A percentile compares a stretch with the other conserved stretches of the same genome.
phyloP scores from a whole-genome alignment of 2,797 vertebrate species.

The Rhabdophis nuchalis region DNA sequence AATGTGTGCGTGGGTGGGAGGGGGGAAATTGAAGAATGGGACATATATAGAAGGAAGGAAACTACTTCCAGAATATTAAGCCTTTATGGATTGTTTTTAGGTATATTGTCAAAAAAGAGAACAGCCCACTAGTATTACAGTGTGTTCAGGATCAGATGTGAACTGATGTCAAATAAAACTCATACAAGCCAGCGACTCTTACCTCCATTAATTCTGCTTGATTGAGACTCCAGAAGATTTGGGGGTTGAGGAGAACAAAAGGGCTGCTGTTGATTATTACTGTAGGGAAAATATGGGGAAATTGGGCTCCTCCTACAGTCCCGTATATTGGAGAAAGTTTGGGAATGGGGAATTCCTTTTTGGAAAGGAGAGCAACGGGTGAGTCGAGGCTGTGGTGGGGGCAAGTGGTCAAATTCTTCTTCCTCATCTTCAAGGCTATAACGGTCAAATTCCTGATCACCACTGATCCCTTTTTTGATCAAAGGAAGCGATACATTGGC shows the following conservation, averaged over 20 bases:
- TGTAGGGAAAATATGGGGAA: conserved; percentile 83
- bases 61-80: background rate
- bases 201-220: conserved; percentile 86
- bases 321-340: conserved; percentile 93
- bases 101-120: background rate
- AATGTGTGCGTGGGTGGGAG: background rate
- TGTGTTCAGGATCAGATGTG: background rate
- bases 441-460: conserved; percentile 82
- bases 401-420: conserved; percentile 91
- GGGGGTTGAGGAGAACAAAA: conserved; percentile 77
- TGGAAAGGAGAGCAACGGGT: conserved; percentile 89
- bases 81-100: background rate
- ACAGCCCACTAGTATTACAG: background rate
- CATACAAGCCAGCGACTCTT: conserved; percentile 43
- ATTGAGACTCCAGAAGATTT: conserved; percentile 71
- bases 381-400: conserved; percentile 89
- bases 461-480: conserved; percentile 76
- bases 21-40: background rate
- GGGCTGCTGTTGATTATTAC: conserved; percentile 78
- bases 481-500: conserved; percentile 83
- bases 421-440: conserved; percentile 86
- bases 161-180: background rate
- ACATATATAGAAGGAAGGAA: background rate
- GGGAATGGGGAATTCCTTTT: conserved; percentile 88
- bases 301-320: conserved; percentile 87